These are phyloP conservation scores for Danio tinwini DNA, from an alignment of 2,797 vertebrate genomes.

Conservation along the genomic window DNA sequence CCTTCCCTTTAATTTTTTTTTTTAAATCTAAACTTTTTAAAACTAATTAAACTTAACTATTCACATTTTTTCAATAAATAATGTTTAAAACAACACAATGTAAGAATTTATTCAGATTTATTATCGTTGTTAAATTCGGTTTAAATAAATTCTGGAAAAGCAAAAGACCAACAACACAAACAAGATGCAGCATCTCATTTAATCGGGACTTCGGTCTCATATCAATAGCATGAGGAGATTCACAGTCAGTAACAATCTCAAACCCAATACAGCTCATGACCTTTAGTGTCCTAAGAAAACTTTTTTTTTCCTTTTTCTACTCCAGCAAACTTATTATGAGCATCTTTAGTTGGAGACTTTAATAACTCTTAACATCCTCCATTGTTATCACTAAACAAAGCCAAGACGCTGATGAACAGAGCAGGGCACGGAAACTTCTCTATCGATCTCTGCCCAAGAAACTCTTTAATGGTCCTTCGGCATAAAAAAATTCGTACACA, in stretches of 20 bases:
- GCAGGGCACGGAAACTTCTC: slow-evolving; percentile 46
- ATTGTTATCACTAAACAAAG: slow-evolving; percentile 47
- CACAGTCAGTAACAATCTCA: slow-evolving; percentile 40
- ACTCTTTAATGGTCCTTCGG: slow-evolving; percentile 49
- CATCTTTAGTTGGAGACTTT: slow-evolving; percentile 45
- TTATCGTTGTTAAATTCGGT: slow-evolving; percentile 56
- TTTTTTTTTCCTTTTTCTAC: slow-evolving; percentile 28
- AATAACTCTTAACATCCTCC: slow-evolving; percentile 44
- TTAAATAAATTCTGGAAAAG: slow-evolving; percentile 60
- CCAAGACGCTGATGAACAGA: slow-evolving; percentile 27
- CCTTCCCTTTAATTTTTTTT: too few species aligned
- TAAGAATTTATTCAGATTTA: too few species aligned
- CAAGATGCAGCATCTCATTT: slow-evolving; percentile 33
- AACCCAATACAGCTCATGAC: slow-evolving; percentile 46
- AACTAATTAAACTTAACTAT: too few species aligned
- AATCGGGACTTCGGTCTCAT: slow-evolving; percentile 35
- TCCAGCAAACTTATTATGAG: slow-evolving; percentile 32
- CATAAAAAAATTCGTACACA: slow-evolving; percentile 45
- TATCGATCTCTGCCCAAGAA: slow-evolving; percentile 50
- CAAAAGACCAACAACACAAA: slow-evolving; percentile 19
- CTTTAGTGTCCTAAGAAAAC: slow-evolving; percentile 35
- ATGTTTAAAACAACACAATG: too few species aligned
- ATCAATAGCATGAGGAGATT: slow-evolving; percentile 37
- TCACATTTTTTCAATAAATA: too few species aligned
- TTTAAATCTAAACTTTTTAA: too few species aligned